Conservation (phyloP, 2,113 vertebrate genomes). For the Semnopithecus entellus region DNA sequence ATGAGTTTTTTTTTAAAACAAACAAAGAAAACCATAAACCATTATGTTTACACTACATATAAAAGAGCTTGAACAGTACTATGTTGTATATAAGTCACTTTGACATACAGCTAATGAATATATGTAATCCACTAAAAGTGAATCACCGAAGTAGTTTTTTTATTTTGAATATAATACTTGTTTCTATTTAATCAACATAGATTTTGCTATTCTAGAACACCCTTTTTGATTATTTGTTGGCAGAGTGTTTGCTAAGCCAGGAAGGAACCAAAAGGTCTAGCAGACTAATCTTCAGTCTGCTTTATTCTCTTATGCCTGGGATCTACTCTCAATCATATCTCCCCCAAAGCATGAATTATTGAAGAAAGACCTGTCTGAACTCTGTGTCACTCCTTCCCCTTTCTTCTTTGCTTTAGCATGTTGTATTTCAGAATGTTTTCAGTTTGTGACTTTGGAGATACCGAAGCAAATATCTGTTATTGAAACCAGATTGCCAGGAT, state of each 20-base stretch:
- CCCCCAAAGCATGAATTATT: background rate
- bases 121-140: background rate
- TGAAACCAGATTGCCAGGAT: background rate
- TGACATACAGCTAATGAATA: background rate
- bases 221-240: background rate
- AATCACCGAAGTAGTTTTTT: background rate
- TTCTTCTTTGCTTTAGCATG: background rate
- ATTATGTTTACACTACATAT: background rate
- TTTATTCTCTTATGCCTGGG: background rate
- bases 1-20: background rate
- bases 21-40: background rate
- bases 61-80: background rate
- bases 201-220: background rate
- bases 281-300: background rate
- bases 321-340: background rate
- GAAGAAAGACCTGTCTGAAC: background rate
- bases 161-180: background rate
- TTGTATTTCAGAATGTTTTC: conserved; percentile 21
- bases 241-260: background rate
- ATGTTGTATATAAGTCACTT: background rate
- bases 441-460: conserved; percentile 46
- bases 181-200: background rate
- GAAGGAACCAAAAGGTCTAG: background rate
- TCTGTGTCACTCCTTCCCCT: background rate
- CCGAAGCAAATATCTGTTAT: background rate